phyloP scores from a whole-genome alignment of 2,888 invertebrate genomes.

The Oxycera nigricornis region DNA sequence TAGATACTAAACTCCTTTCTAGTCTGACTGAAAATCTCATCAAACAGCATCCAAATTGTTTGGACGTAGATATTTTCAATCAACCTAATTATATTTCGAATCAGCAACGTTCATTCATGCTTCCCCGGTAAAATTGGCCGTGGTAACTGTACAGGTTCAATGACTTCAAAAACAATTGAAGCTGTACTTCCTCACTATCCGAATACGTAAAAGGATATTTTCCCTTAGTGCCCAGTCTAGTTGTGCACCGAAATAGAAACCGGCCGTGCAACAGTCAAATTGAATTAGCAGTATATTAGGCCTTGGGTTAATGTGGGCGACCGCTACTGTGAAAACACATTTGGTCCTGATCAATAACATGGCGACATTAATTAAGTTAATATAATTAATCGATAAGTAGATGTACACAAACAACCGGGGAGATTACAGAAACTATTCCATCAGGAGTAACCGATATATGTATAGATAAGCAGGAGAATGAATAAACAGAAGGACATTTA shows the following conservation, averaged over 20 bases:
- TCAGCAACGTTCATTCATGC: not conserved
- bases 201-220: not conserved
- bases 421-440: not conserved
- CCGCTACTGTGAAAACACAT: conserved; percentile 16
- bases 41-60: too few relatives aligned
- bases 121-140: not conserved
- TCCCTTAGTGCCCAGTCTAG: not conserved
- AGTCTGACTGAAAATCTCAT: too few relatives aligned
- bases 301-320: not conserved
- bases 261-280: not conserved
- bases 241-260: not conserved
- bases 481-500: not conserved
- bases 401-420: not conserved
- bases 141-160: not conserved
- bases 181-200: not conserved
- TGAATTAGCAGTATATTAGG: not conserved
- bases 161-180: not conserved
- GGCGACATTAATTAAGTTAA: conserved; percentile 30
- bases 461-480: not conserved
- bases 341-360: not conserved
- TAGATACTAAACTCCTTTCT: too few relatives aligned
- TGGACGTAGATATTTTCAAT: not conserved
- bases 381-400: conserved; percentile 24
- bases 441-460: not conserved
- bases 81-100: not conserved